Conservation (phyloP, 2,113 vertebrate species). For the Zonotrichia leucophrys region DNA sequence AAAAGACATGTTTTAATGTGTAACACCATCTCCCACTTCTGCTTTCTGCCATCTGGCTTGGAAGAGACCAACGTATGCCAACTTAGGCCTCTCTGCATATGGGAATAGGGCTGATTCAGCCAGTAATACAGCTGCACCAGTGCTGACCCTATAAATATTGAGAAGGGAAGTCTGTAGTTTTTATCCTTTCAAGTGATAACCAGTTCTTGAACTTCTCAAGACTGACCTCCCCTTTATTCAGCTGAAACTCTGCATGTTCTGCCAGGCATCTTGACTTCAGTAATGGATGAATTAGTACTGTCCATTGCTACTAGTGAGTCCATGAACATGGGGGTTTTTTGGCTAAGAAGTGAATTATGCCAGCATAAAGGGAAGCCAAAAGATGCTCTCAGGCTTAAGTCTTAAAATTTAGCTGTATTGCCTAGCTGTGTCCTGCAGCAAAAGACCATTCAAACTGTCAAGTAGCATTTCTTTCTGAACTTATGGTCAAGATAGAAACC, state of each 20-base stretch:
- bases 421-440: neutral
- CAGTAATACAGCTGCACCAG: conserved; percentile 39
- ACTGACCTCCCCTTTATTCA: neutral
- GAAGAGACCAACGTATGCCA: conserved; percentile 43
- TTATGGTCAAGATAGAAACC: neutral
- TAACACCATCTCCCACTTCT: conserved; percentile 61
- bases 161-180: conserved; percentile 38
- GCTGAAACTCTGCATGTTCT: neutral
- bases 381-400: neutral
- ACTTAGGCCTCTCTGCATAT: conserved; percentile 32
- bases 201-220: conserved; percentile 31
- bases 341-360: neutral
- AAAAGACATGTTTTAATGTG: conserved; percentile 64
- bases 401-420: neutral
- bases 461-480: neutral
- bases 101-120: conserved; percentile 58
- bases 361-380: neutral
- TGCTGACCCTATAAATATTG: conserved; percentile 54
- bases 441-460: neutral
- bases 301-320: neutral
- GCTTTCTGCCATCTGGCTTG: conserved; percentile 63
- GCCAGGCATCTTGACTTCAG: neutral
- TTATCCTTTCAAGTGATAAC: conserved; percentile 51
- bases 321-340: neutral
- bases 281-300: neutral